These are phyloP conservation scores for Caenorhabditis sinica DNA, from an alignment of 2,888 invertebrate genomes.

Conservation along the genomic window DNA sequence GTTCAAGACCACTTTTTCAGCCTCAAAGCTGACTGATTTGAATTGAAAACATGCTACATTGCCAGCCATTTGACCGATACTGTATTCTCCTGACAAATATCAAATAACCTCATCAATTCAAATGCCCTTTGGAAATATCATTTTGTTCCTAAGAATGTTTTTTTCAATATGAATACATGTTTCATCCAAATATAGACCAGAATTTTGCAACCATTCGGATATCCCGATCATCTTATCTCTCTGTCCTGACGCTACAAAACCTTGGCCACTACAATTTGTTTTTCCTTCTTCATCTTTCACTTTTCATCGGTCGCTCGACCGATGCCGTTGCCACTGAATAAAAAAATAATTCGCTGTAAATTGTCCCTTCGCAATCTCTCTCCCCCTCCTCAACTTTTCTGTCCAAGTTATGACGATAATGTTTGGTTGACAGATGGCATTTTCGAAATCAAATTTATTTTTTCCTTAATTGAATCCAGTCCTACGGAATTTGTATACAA, in stretches of 20 bases:
- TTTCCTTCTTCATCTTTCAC: conserved; percentile 30
- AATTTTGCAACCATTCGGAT: background rate
- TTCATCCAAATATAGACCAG: no score
- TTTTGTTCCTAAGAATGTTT: no score
- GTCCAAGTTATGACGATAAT: conserved; percentile 3
- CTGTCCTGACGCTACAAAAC: background rate
- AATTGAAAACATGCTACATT: no score
- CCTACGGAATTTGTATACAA: conserved; percentile 6
- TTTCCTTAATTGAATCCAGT: conserved; percentile 18
- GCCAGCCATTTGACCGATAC: no score
- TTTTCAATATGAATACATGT: no score
- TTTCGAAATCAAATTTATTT: conserved; percentile 25
- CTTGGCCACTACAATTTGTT: conserved; percentile 12
- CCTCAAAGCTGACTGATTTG: no score
- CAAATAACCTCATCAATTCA: no score
- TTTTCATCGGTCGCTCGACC: conserved; percentile 47
- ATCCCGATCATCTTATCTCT: background rate
- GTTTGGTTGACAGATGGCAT: conserved; percentile 39
- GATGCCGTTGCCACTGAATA: conserved; percentile 27
- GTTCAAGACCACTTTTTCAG: no score
- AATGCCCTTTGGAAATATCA: no score
- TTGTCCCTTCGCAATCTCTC: conserved; percentile 1
- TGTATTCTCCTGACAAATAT: no score
- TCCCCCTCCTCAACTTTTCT: conserved; percentile 7
- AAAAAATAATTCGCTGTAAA: conserved; percentile 20